phyloP scores from a whole-genome alignment of 2,888 invertebrate genomes.

The Agrotis clavis region DNA sequence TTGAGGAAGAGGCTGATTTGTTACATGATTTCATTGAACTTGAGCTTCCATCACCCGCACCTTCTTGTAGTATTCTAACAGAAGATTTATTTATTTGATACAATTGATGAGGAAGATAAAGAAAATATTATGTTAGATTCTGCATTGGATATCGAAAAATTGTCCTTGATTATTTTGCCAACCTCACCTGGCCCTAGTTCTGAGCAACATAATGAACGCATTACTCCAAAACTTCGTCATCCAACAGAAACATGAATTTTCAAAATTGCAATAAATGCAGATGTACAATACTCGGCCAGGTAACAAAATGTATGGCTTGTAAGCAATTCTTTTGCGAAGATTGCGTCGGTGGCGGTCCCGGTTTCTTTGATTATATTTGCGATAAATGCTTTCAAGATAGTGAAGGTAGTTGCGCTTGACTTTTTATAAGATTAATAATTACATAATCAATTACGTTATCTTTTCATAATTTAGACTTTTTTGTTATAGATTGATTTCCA shows the following conservation, averaged over 20 bases:
- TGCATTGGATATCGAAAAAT: constrained; percentile 5
- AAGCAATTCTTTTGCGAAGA: constrained; percentile 10
- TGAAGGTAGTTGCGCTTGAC: constrained; percentile 16
- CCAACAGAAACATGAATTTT: constrained; percentile 4
- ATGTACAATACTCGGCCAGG: constrained; percentile 12
- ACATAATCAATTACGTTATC: too few species aligned
- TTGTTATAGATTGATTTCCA: constrained; percentile 9
- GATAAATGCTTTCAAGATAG: constrained; percentile 11
- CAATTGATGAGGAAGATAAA: not conserved
- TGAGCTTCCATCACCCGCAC: too few species aligned
- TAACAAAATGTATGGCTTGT: constrained; percentile 18
- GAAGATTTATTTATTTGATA: not conserved
- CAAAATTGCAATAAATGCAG: constrained; percentile 13
- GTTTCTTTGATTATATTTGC: constrained; percentile 10
- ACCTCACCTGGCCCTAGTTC: constrained; percentile 1
- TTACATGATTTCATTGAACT: too few species aligned
- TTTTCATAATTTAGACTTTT: not conserved
- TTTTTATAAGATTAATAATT: not conserved
- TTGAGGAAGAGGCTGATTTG: too few species aligned
- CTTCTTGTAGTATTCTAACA: too few species aligned
- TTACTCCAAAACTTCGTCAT: not conserved
- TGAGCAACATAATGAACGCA: not conserved
- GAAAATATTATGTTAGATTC: not conserved
- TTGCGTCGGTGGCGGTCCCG: constrained; percentile 4
- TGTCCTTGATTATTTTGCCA: constrained; percentile 6